Base-by-base conservation (phyloP, 1,140 invertebrate genomes). In the Drosophila novamexicana region DNA sequence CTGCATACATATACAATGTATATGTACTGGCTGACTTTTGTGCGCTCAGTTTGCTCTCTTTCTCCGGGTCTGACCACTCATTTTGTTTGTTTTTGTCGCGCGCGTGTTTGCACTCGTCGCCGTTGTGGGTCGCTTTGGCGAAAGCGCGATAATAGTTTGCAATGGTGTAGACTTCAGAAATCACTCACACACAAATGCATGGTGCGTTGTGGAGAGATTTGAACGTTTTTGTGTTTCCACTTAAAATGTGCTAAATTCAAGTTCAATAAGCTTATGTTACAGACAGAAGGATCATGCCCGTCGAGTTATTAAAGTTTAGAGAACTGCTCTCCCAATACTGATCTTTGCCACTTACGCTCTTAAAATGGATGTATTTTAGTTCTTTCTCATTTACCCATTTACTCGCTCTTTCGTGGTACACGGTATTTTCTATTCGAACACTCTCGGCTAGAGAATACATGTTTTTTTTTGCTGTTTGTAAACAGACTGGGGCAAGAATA, bases 61-160 rank as follows among this genome's bases (percentile, higher is more conserved):
- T 61, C n/a, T 29, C 44, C 59, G n/a, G 22, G 44, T 71, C 37
- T 36, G 42, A 22, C 39, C 64, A 61, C 40, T 56, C 37, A 42
- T 7, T 57, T 71, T 79, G 80, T 86, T 86, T 89, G 73, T 83
- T 89, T 86, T 79, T 78, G 74, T 83, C 76, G 83, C 68, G 83
- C 83, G 83, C 84, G 83, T 86, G 83, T 86, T 86, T 83, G 76
- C 53, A 68, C 72, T 86, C 64, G 68, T 58, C 57, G 67, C 57
- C 64, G 70, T 36, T 76, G 59, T 75, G 39, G 58, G 73, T 65
- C 62, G 65, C 67, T 70, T 58, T 70, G 68, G 79, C 83, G 81
- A 84, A 84, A 84, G 81, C 77, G 69, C 72, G 59, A 71, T 78
- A 67, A 70, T 82, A 68, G 69, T 69, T 71, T 61, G 72, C 65